Evolutionary conservation across 1,140 invertebrate species (phyloP).

Genomic region (Glossosoma conforme): DNA sequence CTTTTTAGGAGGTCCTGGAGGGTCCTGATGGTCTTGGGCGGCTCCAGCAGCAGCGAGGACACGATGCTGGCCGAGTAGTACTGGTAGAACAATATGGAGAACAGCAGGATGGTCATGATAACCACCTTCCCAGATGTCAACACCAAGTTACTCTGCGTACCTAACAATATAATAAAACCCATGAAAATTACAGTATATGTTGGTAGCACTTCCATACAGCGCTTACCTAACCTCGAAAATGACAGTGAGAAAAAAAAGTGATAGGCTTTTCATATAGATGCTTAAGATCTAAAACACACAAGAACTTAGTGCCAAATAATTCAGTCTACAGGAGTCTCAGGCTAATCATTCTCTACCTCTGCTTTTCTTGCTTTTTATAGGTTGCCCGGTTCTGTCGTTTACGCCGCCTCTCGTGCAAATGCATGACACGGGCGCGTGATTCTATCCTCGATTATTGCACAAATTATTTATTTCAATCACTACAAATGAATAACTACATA

Average conservation of each 20-base stretch:
- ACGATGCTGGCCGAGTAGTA: conserved; percentile 72
- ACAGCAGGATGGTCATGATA: conserved; percentile 58
- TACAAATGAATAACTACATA: too few relatives aligned
- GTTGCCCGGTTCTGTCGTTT: too few relatives aligned
- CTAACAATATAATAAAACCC: conserved; percentile 34
- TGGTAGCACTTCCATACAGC: too few relatives aligned
- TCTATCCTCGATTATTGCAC: too few relatives aligned
- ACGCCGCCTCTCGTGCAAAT: too few relatives aligned
- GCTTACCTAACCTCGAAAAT: too few relatives aligned
- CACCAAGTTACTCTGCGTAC: conserved; percentile 44
- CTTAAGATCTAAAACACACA: not conserved
- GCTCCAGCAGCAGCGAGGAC: conserved; percentile 61
- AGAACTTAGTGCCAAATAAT: not conserved
- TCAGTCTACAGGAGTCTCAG: not conserved
- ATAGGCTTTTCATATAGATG: not conserved
- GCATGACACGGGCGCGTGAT: too few relatives aligned
- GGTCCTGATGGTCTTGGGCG: conserved; percentile 58
- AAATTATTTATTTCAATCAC: too few relatives aligned
- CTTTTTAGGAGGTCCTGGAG: conserved; percentile 57
- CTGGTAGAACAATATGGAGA: conserved; percentile 60
- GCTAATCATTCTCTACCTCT: not conserved
- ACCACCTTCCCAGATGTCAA: conserved; percentile 55
- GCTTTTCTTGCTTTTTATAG: too few relatives aligned
- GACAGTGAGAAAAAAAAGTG: not conserved
- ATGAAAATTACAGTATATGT: too few relatives aligned